A percentile compares a stretch with the other conserved stretches of the same genome.
Conservation (phyloP, 2,797 vertebrate genomes). For the Trachurus trachurus region DNA sequence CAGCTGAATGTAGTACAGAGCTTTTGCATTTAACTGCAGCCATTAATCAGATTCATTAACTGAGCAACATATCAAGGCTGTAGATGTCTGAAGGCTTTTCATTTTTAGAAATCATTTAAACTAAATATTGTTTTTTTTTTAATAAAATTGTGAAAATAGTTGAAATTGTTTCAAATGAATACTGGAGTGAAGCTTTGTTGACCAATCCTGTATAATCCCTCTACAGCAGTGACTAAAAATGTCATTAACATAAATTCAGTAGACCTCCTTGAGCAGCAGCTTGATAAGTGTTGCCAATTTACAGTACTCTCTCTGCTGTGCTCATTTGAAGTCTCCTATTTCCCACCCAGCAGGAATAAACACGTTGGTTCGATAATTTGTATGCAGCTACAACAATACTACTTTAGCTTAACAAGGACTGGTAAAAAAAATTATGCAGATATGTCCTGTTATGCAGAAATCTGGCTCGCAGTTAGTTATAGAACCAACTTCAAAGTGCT, state of each 20-base stretch:
- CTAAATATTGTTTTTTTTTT: too few species aligned
- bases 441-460: background rate
- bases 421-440: constrained; percentile 10
- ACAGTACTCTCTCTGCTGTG: background rate
- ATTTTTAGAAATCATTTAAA: background rate
- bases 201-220: background rate
- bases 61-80: background rate
- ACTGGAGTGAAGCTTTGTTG: background rate
- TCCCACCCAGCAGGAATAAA: constrained; percentile 11
- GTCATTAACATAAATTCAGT: constrained; percentile 38
- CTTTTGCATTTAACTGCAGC: background rate
- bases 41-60: background rate
- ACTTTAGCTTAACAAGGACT: background rate
- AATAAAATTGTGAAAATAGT: background rate
- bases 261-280: constrained; percentile 18
- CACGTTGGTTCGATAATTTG: background rate
- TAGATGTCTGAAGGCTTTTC: background rate
- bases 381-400: constrained; percentile 7
- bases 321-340: constrained; percentile 28
- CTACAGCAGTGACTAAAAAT: background rate
- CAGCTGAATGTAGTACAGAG: background rate
- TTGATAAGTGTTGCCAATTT: constrained; percentile 38
- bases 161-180: constrained; percentile 4
- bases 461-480: constrained; percentile 1
- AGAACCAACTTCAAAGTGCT: constrained; percentile 17